These are phyloP conservation scores for Anodontia alba DNA, from an alignment of 2,888 invertebrate genomes.

Conservation along the genomic window DNA sequence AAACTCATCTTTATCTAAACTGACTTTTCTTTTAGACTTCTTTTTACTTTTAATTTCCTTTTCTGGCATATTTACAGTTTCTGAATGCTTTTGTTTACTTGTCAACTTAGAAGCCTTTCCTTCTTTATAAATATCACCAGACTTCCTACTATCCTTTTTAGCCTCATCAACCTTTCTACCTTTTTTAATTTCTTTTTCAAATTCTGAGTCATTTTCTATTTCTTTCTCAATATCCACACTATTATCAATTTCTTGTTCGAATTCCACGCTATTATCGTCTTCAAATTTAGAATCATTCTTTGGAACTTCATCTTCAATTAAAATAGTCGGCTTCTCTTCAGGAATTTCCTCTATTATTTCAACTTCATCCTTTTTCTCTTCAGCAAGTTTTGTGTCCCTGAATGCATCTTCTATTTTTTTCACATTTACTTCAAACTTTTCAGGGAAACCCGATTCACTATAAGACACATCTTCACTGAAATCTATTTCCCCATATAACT, in stretches of 20 bases:
- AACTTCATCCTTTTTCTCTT: conserved; percentile 6
- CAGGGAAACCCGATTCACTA: conserved; percentile 55
- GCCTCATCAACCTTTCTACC: neutral
- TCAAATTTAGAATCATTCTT: neutral
- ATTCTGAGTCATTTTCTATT: neutral
- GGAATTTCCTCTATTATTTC: neutral
- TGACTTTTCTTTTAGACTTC: conserved; percentile 53
- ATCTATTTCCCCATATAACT: conserved; percentile 57
- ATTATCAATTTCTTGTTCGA: neutral
- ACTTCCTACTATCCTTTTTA: conserved; percentile 30
- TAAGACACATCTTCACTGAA: conserved; percentile 53
- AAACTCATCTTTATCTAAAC: conserved; percentile 46
- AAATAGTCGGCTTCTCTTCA: conserved; percentile 11
- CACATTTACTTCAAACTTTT: conserved; percentile 52
- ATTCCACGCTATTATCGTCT: neutral
- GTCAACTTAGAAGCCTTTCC: conserved; percentile 44
- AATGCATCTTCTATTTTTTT: conserved; percentile 56
- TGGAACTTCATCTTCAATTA: neutral
- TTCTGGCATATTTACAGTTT: conserved; percentile 29
- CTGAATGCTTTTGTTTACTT: conserved; percentile 22
- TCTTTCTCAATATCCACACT: neutral
- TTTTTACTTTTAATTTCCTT: conserved; percentile 43
- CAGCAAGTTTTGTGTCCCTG: conserved; percentile 41
- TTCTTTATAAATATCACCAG: conserved; percentile 51
- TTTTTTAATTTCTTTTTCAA: conserved; percentile 40